phyloP scores from a whole-genome alignment of 64 coral and sea anemone species.

The Exaiptasia diaphana region DNA sequence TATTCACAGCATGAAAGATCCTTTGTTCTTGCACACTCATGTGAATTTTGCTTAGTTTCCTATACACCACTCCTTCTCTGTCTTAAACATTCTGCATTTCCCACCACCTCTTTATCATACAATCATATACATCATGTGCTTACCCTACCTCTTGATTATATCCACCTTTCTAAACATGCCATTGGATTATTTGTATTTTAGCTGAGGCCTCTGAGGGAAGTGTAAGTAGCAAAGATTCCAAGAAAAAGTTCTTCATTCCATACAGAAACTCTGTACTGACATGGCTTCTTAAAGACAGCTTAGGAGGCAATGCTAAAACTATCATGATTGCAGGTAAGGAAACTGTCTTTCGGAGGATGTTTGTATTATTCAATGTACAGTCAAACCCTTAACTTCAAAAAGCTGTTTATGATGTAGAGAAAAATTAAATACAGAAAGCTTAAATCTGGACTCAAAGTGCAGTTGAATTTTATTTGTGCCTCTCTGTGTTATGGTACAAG shows the following conservation, averaged over 20 bases:
- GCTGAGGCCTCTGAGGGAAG: constrained; percentile 77
- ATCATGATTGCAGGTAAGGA: constrained; percentile 99
- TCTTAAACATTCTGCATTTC: too few species aligned
- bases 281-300: constrained; percentile 94
- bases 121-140: too few species aligned
- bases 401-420: too few species aligned
- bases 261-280: constrained; percentile 97
- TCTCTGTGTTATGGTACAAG: neutral
- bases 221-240: constrained; percentile 59
- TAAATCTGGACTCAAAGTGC: neutral
- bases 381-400: neutral
- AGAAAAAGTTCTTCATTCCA: constrained; percentile 97
- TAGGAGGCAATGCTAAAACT: constrained; percentile 98
- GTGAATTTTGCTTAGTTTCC: too few species aligned
- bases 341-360: neutral
- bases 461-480: neutral
- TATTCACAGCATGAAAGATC: too few species aligned
- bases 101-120: too few species aligned
- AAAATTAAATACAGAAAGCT: too few species aligned
- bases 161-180: too few species aligned
- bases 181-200: constrained; percentile 28
- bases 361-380: neutral
- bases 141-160: too few species aligned
- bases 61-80: too few species aligned
- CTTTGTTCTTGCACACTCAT: too few species aligned